These are phyloP conservation scores for Eretmocerus hayati DNA, from an alignment of 2,888 invertebrate genomes.

Conservation along the genomic window DNA sequence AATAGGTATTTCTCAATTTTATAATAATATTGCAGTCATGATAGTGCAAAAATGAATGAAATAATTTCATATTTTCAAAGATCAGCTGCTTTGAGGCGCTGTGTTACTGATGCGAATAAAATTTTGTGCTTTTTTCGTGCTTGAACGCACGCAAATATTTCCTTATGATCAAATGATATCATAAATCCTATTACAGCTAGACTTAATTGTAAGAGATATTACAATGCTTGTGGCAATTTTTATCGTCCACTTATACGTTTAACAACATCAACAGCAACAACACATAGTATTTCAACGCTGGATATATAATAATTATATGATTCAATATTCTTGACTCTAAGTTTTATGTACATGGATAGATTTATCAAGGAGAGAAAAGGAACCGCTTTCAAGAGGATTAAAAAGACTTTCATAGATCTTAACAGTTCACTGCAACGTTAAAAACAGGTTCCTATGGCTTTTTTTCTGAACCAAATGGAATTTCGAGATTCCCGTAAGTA, in stretches of 20 bases:
- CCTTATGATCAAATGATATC: too few relatives aligned
- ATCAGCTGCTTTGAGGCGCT: slow-evolving; percentile 15
- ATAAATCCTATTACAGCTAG: too few relatives aligned
- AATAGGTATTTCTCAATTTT: too few relatives aligned
- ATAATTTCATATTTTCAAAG: background rate
- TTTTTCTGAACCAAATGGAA: background rate
- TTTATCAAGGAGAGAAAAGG: slow-evolving; percentile 13
- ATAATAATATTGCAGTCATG: background rate
- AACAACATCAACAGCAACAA: slow-evolving; percentile 47
- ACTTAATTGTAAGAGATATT: too few relatives aligned
- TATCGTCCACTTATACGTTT: slow-evolving; percentile 33
- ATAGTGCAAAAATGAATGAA: background rate
- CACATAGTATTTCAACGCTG: slow-evolving; percentile 43
- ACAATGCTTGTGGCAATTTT: slow-evolving; percentile 21
- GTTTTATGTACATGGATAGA: slow-evolving; percentile 12
- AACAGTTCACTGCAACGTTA: too few relatives aligned
- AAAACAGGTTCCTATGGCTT: too few relatives aligned
- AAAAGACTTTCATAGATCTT: background rate
- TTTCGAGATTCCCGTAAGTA: too few relatives aligned
- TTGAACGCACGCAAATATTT: background rate
- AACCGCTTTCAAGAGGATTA: slow-evolving; percentile 1
- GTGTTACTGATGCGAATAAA: slow-evolving; percentile 12
- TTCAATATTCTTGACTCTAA: slow-evolving; percentile 11
- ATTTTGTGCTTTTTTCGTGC: background rate
- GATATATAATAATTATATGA: slow-evolving; percentile 22